These are phyloP conservation scores for Haliaeetus leucogaster DNA, from an alignment of 2,113 vertebrate species.

Conservation along the genomic window DNA sequence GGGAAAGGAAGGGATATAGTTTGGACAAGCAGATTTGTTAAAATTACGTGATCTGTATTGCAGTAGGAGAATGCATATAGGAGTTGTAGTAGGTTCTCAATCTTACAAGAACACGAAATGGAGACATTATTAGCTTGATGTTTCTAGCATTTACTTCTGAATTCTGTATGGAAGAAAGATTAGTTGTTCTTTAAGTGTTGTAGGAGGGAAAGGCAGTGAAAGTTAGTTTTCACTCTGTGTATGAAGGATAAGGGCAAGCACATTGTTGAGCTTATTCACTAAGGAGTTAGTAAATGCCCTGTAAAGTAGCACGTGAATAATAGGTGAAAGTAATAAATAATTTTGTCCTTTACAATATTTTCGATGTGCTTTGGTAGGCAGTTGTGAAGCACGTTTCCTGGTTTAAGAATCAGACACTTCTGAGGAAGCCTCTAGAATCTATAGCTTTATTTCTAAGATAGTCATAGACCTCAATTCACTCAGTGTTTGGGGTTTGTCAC, in stretches of 20 bases:
- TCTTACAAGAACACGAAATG: background rate
- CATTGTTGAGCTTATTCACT: background rate
- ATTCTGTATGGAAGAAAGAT: background rate
- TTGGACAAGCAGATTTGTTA: background rate
- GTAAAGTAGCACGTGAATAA: background rate
- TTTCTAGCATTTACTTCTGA: background rate
- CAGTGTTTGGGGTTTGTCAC: background rate
- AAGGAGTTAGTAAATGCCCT: background rate
- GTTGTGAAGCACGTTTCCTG: fast-evolving
- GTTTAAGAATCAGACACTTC: background rate
- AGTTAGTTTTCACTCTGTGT: background rate
- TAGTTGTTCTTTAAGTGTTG: background rate
- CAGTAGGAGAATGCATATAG: background rate
- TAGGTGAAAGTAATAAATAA: background rate
- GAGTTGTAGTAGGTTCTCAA: background rate
- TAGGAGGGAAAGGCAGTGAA: background rate
- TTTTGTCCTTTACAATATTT: background rate
- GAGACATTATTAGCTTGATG: background rate
- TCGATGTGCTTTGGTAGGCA: background rate
- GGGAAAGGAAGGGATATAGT: background rate
- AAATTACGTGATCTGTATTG: background rate
- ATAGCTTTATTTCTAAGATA: background rate
- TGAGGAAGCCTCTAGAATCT: background rate
- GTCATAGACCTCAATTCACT: background rate
- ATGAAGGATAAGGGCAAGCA: background rate